phyloP scores from a whole-genome alignment of 2,888 invertebrate genomes.

The Timandra comae region DNA sequence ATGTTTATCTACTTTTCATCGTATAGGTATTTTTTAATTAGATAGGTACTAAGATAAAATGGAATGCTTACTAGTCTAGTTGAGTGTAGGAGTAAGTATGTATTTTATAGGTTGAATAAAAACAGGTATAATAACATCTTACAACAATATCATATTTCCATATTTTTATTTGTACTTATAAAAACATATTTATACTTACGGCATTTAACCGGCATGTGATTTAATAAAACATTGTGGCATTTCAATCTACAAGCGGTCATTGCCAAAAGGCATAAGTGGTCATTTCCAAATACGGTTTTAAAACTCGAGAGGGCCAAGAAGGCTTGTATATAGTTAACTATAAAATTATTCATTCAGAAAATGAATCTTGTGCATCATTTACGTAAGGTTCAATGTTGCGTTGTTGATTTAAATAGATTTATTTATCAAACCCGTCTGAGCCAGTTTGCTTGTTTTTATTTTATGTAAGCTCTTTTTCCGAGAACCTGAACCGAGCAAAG shows the following conservation, averaged over 20 bases:
- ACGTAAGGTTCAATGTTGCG: slow-evolving; percentile 52
- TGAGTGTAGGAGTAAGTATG: too few relatives aligned
- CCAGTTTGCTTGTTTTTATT: slow-evolving; percentile 40
- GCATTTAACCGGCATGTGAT: not conserved
- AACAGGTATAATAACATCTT: too few relatives aligned
- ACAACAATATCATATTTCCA: too few relatives aligned
- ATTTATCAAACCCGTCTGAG: slow-evolving; percentile 47
- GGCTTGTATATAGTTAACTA: slow-evolving; percentile 36
- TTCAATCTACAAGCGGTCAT: slow-evolving; percentile 59
- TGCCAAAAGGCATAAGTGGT: slow-evolving; percentile 67
- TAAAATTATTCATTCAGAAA: slow-evolving; percentile 33
- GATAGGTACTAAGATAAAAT: too few relatives aligned
- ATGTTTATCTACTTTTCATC: too few relatives aligned
- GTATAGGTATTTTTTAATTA: too few relatives aligned
- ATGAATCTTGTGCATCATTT: slow-evolving; percentile 39
- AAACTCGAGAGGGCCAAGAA: slow-evolving; percentile 50
- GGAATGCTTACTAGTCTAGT: too few relatives aligned
- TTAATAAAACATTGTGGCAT: slow-evolving; percentile 34
- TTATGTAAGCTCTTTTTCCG: slow-evolving; percentile 7
- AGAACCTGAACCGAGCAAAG: slow-evolving; percentile 20
- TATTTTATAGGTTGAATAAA: too few relatives aligned
- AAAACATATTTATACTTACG: not conserved
- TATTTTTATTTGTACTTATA: too few relatives aligned
- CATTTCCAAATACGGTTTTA: slow-evolving; percentile 66
- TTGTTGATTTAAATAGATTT: slow-evolving; percentile 18